These are phyloP conservation scores for Punctoribates punctum DNA, from an alignment of 2,888 invertebrate genomes.

Conservation along the genomic window DNA sequence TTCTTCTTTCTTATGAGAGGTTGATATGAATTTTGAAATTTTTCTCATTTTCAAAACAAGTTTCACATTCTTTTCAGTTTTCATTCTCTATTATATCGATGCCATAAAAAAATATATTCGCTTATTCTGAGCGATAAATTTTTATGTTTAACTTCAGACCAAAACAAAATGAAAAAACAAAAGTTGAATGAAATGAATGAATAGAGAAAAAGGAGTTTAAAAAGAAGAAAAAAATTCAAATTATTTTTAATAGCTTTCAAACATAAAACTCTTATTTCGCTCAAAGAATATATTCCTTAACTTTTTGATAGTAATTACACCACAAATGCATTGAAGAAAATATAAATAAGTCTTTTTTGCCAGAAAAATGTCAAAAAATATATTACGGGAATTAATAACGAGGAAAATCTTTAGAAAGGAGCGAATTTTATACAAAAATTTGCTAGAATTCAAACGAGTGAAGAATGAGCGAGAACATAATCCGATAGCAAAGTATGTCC, in stretches of 20 bases:
- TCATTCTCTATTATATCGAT: slow-evolving; percentile 8
- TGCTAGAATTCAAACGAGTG: neutral
- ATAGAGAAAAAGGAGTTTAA: neutral
- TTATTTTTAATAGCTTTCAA: slow-evolving; percentile 14
- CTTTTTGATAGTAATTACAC: slow-evolving; percentile 3
- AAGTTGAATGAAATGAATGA: neutral
- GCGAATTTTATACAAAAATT: neutral
- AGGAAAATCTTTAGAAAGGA: neutral
- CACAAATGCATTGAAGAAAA: neutral
- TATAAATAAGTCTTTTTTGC: neutral
- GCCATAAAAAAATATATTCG: slow-evolving; percentile 20
- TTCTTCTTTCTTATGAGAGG: too few species aligned
- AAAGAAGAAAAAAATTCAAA: slow-evolving; percentile 3
- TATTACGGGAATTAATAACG: neutral
- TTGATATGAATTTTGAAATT: too few species aligned
- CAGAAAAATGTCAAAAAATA: neutral
- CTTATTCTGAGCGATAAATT: neutral
- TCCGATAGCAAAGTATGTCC: neutral
- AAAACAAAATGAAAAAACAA: neutral
- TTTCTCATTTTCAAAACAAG: too few species aligned
- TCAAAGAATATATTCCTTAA: neutral
- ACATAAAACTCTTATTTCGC: neutral
- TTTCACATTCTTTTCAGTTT: neutral
- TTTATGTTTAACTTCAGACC: neutral
- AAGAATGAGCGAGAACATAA: neutral